Base-by-base conservation (phyloP, 2,797 vertebrate species). In the Ctenochaetus hawaiiensis region DNA sequence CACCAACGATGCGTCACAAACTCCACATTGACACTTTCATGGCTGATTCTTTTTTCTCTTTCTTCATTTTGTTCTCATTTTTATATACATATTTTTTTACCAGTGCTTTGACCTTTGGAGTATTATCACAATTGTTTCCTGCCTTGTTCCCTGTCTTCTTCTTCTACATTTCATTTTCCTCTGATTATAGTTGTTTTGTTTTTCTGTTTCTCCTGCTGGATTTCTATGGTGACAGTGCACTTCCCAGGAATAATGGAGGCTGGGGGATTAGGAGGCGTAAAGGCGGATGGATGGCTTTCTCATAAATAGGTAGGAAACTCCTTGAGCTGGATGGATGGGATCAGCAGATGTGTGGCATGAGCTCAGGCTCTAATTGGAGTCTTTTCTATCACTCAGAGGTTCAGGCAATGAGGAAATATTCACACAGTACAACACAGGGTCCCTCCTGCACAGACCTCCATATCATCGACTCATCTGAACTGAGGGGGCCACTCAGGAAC, bases 231-330 rank as follows among this genome's bases (percentile, higher is more conserved):
- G 94, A 96, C 94, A 92, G 88, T 82, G 91, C 68, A 23, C 92
- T 95, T 95, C 93, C 90, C 89, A 91, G 92, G 92, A 93, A 94
- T 93, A 93, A 92, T 91, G 90, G 94, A 92, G 92, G 92, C 93
- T 83, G 83, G 82, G 93, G 94, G 94, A 95, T 94, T 94, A 92
- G 87, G 88, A 94, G 93, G 93, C 90, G 88, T 92, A 92, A 95
- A 94, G 87, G 90, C 83, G 83, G 87, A 93, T 86, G 90, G 93
- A 93, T 94, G 92, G 90, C 90, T 95, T 94, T 95, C 93, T 95
- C 93, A 94, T 94, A 92, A 94, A 94, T 94, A 95, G 93, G 93
- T 94, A 95, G 90, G 92, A 94, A 93, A 95, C 92, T 95, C 91
- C 91, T 91, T 88, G 87, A 93, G 92, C 86, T 68, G 83, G 72